Conservation (phyloP, 2,888 invertebrate genomes). For the Phasia obesa region DNA sequence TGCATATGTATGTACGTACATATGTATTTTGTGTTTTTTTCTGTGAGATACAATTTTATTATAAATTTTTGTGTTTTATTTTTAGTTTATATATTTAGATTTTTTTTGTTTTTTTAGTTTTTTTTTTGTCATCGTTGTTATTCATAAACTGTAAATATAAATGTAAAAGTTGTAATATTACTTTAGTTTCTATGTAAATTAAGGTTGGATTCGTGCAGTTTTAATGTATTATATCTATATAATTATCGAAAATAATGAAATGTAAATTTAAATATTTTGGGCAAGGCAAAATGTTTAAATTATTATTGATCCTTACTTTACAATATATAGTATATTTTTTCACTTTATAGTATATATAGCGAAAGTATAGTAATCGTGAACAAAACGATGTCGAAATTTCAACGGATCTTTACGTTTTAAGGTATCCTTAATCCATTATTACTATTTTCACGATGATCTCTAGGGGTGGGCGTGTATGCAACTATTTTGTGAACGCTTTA, state of each 20-base stretch:
- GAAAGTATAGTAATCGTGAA: too few species aligned
- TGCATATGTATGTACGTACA: not conserved
- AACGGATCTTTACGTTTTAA: too few species aligned
- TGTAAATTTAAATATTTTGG: conserved; percentile 36
- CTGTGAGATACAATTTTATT: conserved; percentile 31
- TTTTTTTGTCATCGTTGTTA: conserved; percentile 21
- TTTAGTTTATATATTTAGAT: too few species aligned
- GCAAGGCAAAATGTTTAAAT: conserved; percentile 28
- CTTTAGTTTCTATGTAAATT: conserved; percentile 37
- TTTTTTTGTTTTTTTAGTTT: not conserved
- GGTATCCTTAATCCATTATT: too few species aligned
- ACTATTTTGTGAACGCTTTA: too few species aligned
- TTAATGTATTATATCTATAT: conserved; percentile 31
- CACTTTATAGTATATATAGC: too few species aligned
- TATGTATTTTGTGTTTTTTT: conserved; percentile 30
- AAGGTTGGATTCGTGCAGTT: conserved; percentile 25
- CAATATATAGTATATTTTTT: too few species aligned
- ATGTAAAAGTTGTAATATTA: conserved; percentile 19
- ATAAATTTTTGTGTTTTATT: not conserved
- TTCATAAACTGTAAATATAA: conserved; percentile 55
- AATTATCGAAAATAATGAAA: conserved; percentile 45
- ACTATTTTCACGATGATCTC: too few species aligned
- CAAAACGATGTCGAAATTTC: too few species aligned
- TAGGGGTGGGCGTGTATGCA: too few species aligned
- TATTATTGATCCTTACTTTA: too few species aligned